A percentile compares a stretch with the other conserved stretches of the same genome.
Conservation (phyloP, 1,140 invertebrate genomes). For the Kradibia gibbosae region DNA sequence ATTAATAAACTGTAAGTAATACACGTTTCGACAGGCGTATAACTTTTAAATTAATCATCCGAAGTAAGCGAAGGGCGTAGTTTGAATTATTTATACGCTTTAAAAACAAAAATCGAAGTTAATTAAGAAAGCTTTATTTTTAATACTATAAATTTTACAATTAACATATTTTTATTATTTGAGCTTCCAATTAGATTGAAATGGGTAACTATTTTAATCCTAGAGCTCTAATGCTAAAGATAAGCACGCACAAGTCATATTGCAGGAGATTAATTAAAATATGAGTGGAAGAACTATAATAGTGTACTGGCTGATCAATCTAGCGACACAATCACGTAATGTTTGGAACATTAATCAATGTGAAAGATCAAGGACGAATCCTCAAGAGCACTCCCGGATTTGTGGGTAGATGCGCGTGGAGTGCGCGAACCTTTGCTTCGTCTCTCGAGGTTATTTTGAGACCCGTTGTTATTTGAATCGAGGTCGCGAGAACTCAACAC, state of each 20-base stretch:
- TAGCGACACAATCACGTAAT: neutral
- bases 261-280: neutral
- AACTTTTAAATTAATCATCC: too few species aligned
- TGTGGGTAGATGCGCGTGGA: neutral
- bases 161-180: too few species aligned
- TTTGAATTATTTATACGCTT: too few species aligned
- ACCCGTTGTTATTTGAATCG: slow-evolving; percentile 49
- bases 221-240: too few species aligned
- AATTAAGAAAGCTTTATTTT: too few species aligned
- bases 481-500: slow-evolving; percentile 32
- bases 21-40: too few species aligned
- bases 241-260: too few species aligned
- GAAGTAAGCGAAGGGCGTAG: too few species aligned
- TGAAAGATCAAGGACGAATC: neutral
- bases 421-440: neutral
- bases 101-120: too few species aligned
- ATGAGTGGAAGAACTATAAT: neutral
- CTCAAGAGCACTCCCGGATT: neutral
- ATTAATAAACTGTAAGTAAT: neutral
- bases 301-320: neutral
- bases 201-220: too few species aligned
- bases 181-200: too few species aligned
- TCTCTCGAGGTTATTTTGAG: slow-evolving; percentile 15
- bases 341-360: neutral
- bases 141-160: too few species aligned